Percentiles rank a stretch among this genome's conserved stretches.
Evolutionary conservation across 2,113 vertebrate genomes (phyloP).

Genomic region (Scalopus aquaticus): DNA sequence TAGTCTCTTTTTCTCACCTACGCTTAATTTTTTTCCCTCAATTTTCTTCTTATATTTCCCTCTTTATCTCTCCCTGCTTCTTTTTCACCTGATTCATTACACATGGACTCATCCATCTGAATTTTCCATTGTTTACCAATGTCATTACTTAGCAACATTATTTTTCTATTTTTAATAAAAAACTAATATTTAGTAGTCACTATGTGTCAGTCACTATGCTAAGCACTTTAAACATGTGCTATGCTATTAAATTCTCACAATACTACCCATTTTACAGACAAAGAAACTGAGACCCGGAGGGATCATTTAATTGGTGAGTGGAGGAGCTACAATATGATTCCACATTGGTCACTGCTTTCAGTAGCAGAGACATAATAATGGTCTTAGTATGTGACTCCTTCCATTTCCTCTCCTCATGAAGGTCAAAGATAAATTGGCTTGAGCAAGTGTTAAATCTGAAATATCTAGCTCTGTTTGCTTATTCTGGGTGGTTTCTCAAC

Average conservation of each 20-base stretch:
- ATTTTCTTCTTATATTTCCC: not conserved
- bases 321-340: rapidly evolving
- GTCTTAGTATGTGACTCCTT: not conserved
- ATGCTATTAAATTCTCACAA: not conserved
- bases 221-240: not conserved
- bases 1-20: not conserved
- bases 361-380: not conserved
- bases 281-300: not conserved
- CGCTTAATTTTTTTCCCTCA: not conserved
- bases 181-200: not conserved
- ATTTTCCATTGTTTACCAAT: not conserved
- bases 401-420: not conserved
- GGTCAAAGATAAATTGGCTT: not conserved
- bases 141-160: not conserved
- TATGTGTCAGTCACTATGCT: not conserved
- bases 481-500: not conserved
- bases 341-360: not conserved
- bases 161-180: not conserved
- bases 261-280: not conserved
- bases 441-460: not conserved
- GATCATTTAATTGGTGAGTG: not conserved
- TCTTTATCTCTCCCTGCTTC: not conserved
- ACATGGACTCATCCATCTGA: not conserved
- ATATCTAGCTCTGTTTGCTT: not conserved
- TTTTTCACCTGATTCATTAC: not conserved